Base-by-base conservation (phyloP, 2,113 vertebrate genomes). In the Ochotona princeps region DNA sequence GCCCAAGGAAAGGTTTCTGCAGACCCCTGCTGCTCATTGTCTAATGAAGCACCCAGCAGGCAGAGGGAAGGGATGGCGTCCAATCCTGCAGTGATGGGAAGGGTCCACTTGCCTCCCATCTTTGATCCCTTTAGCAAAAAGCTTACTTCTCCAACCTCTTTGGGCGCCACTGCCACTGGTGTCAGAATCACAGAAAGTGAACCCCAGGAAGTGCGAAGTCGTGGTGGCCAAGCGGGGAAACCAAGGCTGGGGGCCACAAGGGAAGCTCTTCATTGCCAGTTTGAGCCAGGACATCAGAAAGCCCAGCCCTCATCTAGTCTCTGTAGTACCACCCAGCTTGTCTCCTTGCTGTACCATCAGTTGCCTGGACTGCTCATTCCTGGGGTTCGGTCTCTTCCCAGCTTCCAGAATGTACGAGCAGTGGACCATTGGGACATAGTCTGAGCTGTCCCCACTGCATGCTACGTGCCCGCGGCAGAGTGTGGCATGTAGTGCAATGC, bases 311-410 rank as follows among this genome's bases (percentile, higher is more conserved):
- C 4, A 0, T 2, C 17, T 28, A 14, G 9, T 13, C 38, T 47
- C 15, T 5, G 23, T 1, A 11, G 38, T 14, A 0, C 8, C 6
- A 2, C 17, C 35, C 35, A 0, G 23, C 17, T 23, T 35, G 21
- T 5, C 38, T 20, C 26, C 51, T 14, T 21, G n/a, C 21, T 13
- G 14, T 11, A 47, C 26, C 5, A 12, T 35, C 15, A 13, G 8
- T 10, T 8, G 51, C 18, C 0, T 35, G 67, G 26, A 1, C 49
- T 38, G 17, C 7, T 0, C 0, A 0, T 0, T 7, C 4, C 0
- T 7, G 2, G 2, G 0, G 35, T 26, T 28, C n/a, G 54, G 1
- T 51, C 25, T 57, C 35, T 15, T 18, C 49, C 20, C 35, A 4
- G 14, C 51, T 0, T 75, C 61, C 35, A n/a, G 70, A 14, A 10